Conservation (phyloP, 2,888 invertebrate species). For the Eupithecia exiguata region DNA sequence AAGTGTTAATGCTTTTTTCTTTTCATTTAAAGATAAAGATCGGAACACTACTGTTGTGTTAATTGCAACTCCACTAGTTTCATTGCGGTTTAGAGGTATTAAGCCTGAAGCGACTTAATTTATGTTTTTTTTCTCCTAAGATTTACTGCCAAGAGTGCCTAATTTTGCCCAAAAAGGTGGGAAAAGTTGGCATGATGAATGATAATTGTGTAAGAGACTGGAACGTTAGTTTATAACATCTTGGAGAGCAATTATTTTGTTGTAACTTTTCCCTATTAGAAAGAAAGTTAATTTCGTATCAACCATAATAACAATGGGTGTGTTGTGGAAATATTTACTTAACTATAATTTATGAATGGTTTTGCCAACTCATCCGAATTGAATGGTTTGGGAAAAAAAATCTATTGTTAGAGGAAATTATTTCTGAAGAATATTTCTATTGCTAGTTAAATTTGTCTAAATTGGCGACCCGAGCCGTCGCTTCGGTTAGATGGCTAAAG, state of each 20-base stretch:
- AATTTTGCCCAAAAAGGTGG: not conserved
- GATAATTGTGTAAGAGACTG: conserved; percentile 1
- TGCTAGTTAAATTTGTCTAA: not conserved
- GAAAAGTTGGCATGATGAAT: not conserved
- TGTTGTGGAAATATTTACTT: conserved; percentile 34
- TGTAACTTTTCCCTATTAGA: conserved; percentile 33
- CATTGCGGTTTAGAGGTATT: not conserved
- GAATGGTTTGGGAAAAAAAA: not conserved
- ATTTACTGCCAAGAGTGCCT: not conserved
- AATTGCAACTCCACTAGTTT: not conserved
- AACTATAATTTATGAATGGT: not conserved
- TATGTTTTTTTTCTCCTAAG: not conserved
- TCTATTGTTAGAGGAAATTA: no score
- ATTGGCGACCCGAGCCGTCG: not conserved
- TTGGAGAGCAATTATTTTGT: conserved; percentile 12
- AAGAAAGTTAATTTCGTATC: conserved; percentile 42
- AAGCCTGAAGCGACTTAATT: not conserved
- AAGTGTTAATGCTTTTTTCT: no score
- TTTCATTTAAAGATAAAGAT: not conserved
- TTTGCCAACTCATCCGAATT: not conserved
- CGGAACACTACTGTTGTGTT: not conserved
- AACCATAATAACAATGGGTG: conserved; percentile 39
- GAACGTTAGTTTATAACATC: conserved; percentile 8
- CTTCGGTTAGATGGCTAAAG: no score
- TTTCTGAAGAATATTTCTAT: not conserved